phyloP scores from a whole-genome alignment of 2,888 invertebrate genomes.

The Stenchaetothrips biformis region DNA sequence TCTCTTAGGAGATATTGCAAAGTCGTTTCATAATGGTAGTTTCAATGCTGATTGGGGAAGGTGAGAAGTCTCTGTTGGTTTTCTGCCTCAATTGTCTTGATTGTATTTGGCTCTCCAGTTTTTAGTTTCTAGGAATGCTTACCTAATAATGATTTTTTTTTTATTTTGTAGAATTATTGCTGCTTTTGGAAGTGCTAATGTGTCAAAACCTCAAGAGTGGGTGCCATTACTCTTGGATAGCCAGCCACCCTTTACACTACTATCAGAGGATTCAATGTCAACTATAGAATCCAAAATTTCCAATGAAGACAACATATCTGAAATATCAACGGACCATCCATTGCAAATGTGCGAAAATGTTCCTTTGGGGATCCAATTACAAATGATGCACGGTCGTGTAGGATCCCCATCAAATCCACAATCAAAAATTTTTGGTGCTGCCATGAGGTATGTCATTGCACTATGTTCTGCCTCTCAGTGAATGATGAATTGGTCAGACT shows the following conservation, averaged over 20 bases:
- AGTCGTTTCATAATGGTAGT: background rate
- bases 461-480: background rate
- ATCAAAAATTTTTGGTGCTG: slow-evolving; percentile 48
- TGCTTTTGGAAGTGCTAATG: slow-evolving; percentile 50
- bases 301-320: background rate
- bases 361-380: background rate
- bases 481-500: background rate
- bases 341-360: background rate
- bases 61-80: background rate
- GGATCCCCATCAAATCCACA: slow-evolving; percentile 49
- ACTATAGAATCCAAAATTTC: background rate
- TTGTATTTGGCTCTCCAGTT: slow-evolving; percentile 38
- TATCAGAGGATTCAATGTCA: background rate
- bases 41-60: background rate
- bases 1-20: slow-evolving; percentile 38
- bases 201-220: slow-evolving; percentile 48
- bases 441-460: slow-evolving; percentile 33
- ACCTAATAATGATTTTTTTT: too few relatives aligned
- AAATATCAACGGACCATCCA: background rate
- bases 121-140: slow-evolving; percentile 39
- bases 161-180: slow-evolving; percentile 45
- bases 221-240: slow-evolving; percentile 47
- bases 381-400: slow-evolving; percentile 37
- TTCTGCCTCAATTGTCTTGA: background rate
- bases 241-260: slow-evolving; percentile 41